Evolutionary conservation across 2,888 invertebrate species (phyloP), one percentile per base, ranked within the genome.

Genomic region (Lissonota sp.): DNA sequence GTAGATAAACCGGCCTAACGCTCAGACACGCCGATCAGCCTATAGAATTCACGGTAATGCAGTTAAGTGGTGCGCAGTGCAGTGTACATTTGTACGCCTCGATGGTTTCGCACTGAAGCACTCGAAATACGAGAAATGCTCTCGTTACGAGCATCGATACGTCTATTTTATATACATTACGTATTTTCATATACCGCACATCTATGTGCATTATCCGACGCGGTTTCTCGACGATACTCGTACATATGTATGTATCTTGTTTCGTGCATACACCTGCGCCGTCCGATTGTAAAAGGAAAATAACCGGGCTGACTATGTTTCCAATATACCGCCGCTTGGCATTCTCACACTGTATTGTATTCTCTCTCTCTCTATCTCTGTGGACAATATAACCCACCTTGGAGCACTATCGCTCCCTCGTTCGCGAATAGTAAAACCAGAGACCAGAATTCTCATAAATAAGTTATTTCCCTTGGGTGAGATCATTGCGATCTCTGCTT

Each of bases 381-480:
- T 46, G 70, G 57, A 69, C 69, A 64, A 77, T 81, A 60, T 58
- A 72, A 46, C 49, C 44, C 40, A 26, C 74, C 63, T 7, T 26
- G 75, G 39, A 60, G 78, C 53, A 53, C 75, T 72, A 80, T 75
- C 71, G 71, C 46, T 66, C 16, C 44, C 67, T 75, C 66, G 58
- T 71, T 75, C 62, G 26, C 66, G 71, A 79, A 79, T 66, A 49
- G 66, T 42, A 74, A 57, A 75, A 82, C 75, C 67, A 66, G 63
- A 71, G 67, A 79, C 71, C 75, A 72, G 82, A 75, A 79, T 82
- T 72, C 80, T 79, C 70, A 84, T 86, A 87, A 87, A 88, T 88
- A 86, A 82, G 82, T 87, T 86, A 87, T 86, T 85, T 87, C 84
- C 86, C 86, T 16, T 70, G 84, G 83, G 86, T 71, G 76, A 84